phyloP scores from a whole-genome alignment of 2,888 invertebrate genomes.

The Endotricha flammealis region DNA sequence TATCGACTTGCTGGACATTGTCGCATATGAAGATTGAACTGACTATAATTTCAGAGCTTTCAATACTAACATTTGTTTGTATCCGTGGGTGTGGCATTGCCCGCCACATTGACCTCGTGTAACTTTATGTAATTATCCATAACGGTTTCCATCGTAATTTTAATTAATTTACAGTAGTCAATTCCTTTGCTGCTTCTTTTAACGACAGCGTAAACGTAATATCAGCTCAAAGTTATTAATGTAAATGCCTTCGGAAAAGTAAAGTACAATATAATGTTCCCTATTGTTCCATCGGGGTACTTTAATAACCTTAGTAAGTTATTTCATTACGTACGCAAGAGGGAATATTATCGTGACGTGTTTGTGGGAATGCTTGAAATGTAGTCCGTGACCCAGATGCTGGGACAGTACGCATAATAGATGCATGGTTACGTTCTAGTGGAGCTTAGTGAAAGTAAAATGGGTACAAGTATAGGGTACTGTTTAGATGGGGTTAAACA shows the following conservation, averaged over 20 bases:
- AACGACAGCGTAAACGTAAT: too few relatives aligned
- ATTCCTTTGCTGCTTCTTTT: conserved; percentile 1
- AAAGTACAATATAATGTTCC: conserved; percentile 1
- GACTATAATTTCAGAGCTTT: conserved; percentile 23
- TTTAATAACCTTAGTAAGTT: conserved; percentile 11
- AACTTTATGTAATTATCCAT: conserved; percentile 19
- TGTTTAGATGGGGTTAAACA: too few relatives aligned
- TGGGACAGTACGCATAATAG: conserved; percentile 4
- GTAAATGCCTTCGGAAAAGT: too few relatives aligned
- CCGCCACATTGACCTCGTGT: conserved; percentile 43
- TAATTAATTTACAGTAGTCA: conserved; percentile 21
- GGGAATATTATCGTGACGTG: conserved; percentile 12
- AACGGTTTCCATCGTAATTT: conserved; percentile 16
- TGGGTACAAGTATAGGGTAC: too few relatives aligned
- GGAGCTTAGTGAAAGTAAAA: not conserved
- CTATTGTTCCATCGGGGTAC: conserved; percentile 4
- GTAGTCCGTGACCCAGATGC: conserved; percentile 26
- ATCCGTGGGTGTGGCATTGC: conserved; percentile 44
- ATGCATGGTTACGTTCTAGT: not conserved
- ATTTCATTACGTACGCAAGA: conserved; percentile 11
- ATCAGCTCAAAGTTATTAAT: too few relatives aligned
- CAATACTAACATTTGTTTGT: conserved; percentile 25
- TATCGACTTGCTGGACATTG: conserved; percentile 19
- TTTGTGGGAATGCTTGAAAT: conserved; percentile 15
- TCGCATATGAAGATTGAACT: conserved; percentile 18